phyloP scores from a whole-genome alignment of 2,888 invertebrate species.

The Lasioglossum zephyrum region DNA sequence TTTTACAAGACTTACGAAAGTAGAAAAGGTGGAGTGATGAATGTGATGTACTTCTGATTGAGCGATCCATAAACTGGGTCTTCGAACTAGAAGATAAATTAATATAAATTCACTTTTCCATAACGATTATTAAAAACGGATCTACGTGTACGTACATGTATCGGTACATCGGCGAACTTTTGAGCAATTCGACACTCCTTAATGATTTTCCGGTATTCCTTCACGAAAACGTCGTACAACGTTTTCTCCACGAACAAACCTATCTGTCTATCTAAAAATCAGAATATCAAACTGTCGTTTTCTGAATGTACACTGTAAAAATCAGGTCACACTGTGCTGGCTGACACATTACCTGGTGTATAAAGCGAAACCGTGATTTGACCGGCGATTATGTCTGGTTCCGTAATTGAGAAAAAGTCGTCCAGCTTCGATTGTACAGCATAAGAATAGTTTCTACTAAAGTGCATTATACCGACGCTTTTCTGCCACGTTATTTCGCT shows the following conservation, averaged over 20 bases:
- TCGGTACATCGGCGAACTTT: slow-evolving; percentile 87
- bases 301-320: not conserved
- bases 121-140: too few species aligned
- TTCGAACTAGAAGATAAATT: slow-evolving; percentile 85
- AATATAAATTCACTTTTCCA: not conserved
- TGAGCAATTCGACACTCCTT: slow-evolving; percentile 87
- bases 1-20: slow-evolving; percentile 88
- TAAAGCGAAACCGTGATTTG: slow-evolving; percentile 90
- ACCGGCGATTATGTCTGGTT: slow-evolving; percentile 83
- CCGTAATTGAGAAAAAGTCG: slow-evolving; percentile 82
- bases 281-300: not conserved
- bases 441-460: slow-evolving; percentile 90
- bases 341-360: slow-evolving; percentile 87
- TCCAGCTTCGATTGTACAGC: slow-evolving; percentile 87
- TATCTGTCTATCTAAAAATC: slow-evolving; percentile 91
- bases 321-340: not conserved
- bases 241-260: slow-evolving; percentile 90
- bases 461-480: slow-evolving; percentile 88
- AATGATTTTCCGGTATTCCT: slow-evolving; percentile 88
- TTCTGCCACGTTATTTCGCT: slow-evolving; percentile 86
- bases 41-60: slow-evolving; percentile 90
- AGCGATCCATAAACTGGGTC: slow-evolving; percentile 89
- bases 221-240: slow-evolving; percentile 89
- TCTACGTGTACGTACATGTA: slow-evolving; percentile 81
- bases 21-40: slow-evolving; percentile 94